Evolutionary conservation across 2,113 vertebrate genomes (phyloP).

Genomic region (Siniperca chuatsi): DNA sequence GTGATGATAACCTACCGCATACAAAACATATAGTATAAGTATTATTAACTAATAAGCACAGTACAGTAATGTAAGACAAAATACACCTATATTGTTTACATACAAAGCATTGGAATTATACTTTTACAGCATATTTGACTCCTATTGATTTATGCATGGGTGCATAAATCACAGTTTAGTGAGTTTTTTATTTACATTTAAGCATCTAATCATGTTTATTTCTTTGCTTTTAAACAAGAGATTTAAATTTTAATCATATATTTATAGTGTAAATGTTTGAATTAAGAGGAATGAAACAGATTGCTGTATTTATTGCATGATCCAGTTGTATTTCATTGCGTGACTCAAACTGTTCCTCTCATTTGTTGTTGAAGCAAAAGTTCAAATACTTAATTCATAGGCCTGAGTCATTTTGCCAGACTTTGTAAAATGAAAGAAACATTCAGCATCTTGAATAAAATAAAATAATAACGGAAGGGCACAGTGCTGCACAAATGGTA

Average conservation of each 20-base stretch:
- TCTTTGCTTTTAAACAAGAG: background rate
- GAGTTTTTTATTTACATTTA: background rate
- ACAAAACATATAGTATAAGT: no score
- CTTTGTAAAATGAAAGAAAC: constrained; percentile 23
- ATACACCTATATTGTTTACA: background rate
- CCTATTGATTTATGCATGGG: no score
- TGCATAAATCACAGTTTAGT: no score
- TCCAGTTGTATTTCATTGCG: background rate
- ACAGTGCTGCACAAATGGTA: constrained; percentile 16
- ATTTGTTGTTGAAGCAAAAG: constrained; percentile 16
- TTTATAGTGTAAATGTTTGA: background rate
- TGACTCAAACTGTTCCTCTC: constrained; percentile 1
- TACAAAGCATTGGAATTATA: background rate
- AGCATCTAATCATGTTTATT: background rate
- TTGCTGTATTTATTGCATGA: background rate
- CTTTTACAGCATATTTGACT: background rate
- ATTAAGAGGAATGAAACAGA: background rate
- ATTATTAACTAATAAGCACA: no score
- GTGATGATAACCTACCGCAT: no score
- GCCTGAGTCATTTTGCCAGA: constrained; percentile 41
- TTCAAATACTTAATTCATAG: constrained; percentile 38
- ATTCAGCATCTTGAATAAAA: constrained; percentile 28
- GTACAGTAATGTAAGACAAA: background rate
- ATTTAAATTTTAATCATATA: no score
- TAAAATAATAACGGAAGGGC: constrained; percentile 21